Conservation (phyloP, 2,888 invertebrate genomes). For the Ferrisia virgata region DNA sequence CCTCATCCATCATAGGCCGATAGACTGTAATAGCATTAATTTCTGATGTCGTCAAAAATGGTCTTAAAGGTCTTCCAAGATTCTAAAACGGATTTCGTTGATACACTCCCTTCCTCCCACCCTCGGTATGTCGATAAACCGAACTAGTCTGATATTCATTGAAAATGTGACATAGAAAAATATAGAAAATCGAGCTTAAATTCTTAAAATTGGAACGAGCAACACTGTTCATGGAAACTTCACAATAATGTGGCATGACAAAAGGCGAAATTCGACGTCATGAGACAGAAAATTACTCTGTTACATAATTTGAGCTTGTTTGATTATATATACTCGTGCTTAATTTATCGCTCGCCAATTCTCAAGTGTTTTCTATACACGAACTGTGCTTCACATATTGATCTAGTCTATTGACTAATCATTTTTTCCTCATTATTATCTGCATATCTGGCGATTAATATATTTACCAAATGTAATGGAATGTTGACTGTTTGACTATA, state of each 20-base stretch:
- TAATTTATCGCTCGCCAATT: neutral
- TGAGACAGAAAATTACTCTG: neutral
- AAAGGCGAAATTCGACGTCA: neutral
- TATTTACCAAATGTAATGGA: neutral
- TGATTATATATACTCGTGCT: too few species aligned
- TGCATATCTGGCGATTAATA: neutral
- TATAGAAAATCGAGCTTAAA: neutral
- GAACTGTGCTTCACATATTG: neutral
- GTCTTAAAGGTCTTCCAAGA: too few species aligned
- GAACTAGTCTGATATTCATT: too few species aligned
- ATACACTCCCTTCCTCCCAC: too few species aligned
- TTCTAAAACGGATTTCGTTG: too few species aligned
- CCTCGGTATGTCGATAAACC: too few species aligned
- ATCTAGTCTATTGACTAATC: neutral
- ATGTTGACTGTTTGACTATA: neutral
- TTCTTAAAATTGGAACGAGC: neutral
- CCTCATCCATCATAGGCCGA: too few species aligned
- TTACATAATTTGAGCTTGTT: neutral
- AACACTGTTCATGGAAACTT: neutral
- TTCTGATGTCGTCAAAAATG: too few species aligned
- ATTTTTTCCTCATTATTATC: neutral
- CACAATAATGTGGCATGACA: neutral
- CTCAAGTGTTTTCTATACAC: neutral
- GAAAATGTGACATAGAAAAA: too few species aligned
- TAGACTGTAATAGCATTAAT: too few species aligned